Evolutionary conservation across 2,888 invertebrate species (phyloP).

Genomic region (Torymus aiolomorphi): DNA sequence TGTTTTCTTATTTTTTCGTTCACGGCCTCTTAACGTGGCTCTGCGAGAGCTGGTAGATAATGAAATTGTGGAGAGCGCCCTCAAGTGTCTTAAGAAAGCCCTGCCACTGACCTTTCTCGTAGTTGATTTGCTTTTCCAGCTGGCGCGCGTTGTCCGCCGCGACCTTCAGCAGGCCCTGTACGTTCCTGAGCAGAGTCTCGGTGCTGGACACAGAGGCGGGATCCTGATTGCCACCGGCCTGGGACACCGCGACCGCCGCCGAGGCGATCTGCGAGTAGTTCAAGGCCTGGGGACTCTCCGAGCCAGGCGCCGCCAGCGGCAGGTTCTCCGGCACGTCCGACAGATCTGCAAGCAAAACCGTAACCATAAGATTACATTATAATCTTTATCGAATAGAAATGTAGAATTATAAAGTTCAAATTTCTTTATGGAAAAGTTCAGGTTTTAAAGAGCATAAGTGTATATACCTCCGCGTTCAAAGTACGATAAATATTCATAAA

Average conservation of each 20-base stretch:
- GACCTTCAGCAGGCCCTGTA: slow-evolving; percentile 96
- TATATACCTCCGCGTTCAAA: background rate
- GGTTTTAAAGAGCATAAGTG: too few relatives aligned
- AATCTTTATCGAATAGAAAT: too few relatives aligned
- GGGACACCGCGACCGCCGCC: slow-evolving; percentile 74
- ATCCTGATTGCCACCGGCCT: slow-evolving; percentile 74
- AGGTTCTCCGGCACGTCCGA: slow-evolving; percentile 86
- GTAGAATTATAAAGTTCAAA: too few relatives aligned
- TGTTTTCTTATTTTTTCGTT: slow-evolving; percentile 56
- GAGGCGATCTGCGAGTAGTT: slow-evolving; percentile 88
- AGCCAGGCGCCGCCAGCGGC: slow-evolving; percentile 79
- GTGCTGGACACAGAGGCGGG: slow-evolving; percentile 85
- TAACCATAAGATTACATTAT: too few relatives aligned
- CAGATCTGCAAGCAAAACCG: slow-evolving; percentile 79
- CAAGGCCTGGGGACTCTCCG: slow-evolving; percentile 82
- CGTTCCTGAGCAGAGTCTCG: slow-evolving; percentile 94
- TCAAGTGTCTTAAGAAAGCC: slow-evolving; percentile 75
- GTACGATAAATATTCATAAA: background rate
- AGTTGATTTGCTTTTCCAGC: slow-evolving; percentile 96
- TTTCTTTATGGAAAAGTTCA: too few relatives aligned
- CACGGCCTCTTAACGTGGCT: slow-evolving; percentile 71
- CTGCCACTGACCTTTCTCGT: slow-evolving; percentile 92
- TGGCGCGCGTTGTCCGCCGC: slow-evolving; percentile 98
- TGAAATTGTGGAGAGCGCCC: slow-evolving; percentile 75
- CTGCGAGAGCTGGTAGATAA: slow-evolving; percentile 74